These are phyloP conservation scores for Boloria euphrosyne DNA, from an alignment of 2,888 invertebrate species.

Conservation along the genomic window DNA sequence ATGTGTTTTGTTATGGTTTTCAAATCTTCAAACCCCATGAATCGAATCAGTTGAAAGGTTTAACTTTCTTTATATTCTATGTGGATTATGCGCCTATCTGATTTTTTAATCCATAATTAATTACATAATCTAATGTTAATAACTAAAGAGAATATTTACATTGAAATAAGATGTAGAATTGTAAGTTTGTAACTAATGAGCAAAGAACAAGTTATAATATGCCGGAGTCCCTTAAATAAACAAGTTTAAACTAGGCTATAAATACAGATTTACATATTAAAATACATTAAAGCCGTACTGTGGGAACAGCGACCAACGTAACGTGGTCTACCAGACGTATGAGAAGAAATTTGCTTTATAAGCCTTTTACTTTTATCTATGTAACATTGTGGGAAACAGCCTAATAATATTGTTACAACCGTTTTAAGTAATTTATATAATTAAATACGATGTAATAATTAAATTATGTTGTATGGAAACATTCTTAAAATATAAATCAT, in stretches of 20 bases:
- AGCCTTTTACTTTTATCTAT: conserved; percentile 36
- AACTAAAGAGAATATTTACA: neutral
- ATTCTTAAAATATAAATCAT: no score
- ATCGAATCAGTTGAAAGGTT: no score
- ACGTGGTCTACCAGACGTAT: conserved; percentile 20
- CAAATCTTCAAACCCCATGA: no score
- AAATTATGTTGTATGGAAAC: no score
- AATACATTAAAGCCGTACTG: conserved; percentile 23
- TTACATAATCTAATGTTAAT: neutral
- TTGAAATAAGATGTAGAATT: conserved; percentile 3
- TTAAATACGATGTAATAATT: neutral
- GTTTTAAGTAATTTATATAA: conserved; percentile 7
- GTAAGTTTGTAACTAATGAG: conserved; percentile 9
- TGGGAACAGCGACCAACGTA: conserved; percentile 23
- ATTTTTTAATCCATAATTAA: neutral
- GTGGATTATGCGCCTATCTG: no score
- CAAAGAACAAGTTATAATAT: conserved; percentile 7
- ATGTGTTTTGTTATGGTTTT: no score
- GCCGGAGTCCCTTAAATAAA: conserved; percentile 11
- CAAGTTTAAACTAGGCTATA: conserved; percentile 20
- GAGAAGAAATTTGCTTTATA: conserved; percentile 26
- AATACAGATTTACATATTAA: conserved; percentile 29
- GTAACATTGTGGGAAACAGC: conserved; percentile 27
- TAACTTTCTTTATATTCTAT: no score
- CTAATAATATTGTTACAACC: conserved; percentile 8